Evolutionary conservation across 2,797 vertebrate species (phyloP).

Genomic region (Triplophysa bombifrons): DNA sequence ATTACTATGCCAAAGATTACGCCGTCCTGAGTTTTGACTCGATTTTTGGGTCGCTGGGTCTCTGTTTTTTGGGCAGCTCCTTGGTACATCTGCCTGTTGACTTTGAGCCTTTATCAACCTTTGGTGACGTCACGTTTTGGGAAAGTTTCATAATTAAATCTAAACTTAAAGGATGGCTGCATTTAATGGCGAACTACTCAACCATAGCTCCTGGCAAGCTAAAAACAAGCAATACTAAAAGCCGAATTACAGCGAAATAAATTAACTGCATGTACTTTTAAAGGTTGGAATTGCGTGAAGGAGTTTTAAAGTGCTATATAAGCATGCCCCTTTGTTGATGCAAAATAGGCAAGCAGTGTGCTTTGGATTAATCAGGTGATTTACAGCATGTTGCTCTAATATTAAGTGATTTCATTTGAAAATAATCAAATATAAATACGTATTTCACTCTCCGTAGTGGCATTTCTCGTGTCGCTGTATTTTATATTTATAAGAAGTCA

Average conservation of each 20-base stretch:
- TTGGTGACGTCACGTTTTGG: neutral
- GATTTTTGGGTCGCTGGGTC: neutral
- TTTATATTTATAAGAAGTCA: too few species aligned
- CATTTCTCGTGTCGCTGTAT: too few species aligned
- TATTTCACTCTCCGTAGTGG: too few species aligned
- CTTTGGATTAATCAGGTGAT: neutral
- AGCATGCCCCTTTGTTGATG: neutral
- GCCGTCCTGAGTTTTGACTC: neutral
- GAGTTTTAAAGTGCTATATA: neutral
- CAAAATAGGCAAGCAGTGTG: neutral
- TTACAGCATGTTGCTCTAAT: too few species aligned
- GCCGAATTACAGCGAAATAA: neutral
- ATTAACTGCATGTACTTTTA: neutral
- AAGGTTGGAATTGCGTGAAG: neutral
- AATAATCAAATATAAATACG: too few species aligned
- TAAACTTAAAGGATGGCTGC: neutral
- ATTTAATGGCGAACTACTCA: conserved; percentile 4
- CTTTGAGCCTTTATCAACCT: neutral
- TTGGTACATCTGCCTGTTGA: neutral
- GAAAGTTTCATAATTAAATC: neutral
- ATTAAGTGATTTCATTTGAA: too few species aligned
- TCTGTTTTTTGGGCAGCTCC: too few species aligned
- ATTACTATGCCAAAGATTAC: neutral
- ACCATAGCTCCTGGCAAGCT: neutral
- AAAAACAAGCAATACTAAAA: conserved; percentile 1